Evolutionary conservation across 1,140 invertebrate species (phyloP).

Genomic region (Hestina assimilis): DNA sequence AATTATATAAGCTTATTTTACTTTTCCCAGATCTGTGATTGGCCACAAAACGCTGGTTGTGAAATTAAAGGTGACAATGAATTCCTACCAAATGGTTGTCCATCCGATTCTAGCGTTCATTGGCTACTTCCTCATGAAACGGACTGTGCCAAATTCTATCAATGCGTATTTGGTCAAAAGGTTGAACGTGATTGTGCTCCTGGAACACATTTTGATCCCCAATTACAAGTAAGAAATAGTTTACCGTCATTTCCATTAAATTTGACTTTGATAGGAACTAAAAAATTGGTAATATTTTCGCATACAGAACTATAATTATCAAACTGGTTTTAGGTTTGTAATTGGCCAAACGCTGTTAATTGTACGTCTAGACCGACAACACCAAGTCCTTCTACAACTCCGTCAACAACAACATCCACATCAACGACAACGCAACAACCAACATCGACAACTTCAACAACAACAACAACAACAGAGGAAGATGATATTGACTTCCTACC

Average conservation of each 20-base stretch:
- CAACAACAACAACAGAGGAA: too few species aligned
- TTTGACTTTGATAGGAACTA: too few species aligned
- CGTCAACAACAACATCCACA: background rate
- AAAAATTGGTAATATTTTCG: background rate
- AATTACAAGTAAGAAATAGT: slow-evolving; percentile 34
- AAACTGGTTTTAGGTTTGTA: slow-evolving; percentile 31
- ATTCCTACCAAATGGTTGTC: slow-evolving; percentile 34
- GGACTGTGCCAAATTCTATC: slow-evolving; percentile 61
- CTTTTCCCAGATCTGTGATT: slow-evolving; percentile 36
- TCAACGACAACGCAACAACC: background rate
- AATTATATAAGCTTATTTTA: too few species aligned
- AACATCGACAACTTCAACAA: background rate
- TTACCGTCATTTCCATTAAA: background rate
- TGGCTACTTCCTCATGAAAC: slow-evolving; percentile 40
- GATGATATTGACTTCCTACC: too few species aligned
- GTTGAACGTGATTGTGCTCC: slow-evolving; percentile 38
- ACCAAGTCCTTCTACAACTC: background rate
- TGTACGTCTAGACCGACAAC: slow-evolving; percentile 4
- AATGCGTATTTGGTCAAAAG: slow-evolving; percentile 67
- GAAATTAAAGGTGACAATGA: background rate
- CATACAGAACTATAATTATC: too few species aligned
- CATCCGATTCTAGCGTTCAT: slow-evolving; percentile 31
- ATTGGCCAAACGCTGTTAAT: slow-evolving; percentile 31
- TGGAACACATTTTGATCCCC: slow-evolving; percentile 69
- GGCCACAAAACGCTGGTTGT: slow-evolving; percentile 24